Evolutionary conservation across 2,888 invertebrate species (phyloP).

Genomic region (Ornithoptera priamus): DNA sequence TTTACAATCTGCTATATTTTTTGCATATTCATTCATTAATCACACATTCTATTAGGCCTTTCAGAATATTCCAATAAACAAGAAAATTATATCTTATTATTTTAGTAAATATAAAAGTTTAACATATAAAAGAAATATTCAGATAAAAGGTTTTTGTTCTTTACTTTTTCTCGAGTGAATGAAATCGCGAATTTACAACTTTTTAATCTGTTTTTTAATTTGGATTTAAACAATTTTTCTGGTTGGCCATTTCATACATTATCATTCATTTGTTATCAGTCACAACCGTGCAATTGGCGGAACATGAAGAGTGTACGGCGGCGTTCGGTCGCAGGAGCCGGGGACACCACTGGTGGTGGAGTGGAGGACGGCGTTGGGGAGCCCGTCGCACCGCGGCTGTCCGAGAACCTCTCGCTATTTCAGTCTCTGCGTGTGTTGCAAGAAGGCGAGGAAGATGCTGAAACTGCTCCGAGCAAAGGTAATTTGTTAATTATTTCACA

Average conservation of each 20-base stretch:
- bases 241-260: slow-evolving; percentile 11
- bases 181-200: too few species aligned
- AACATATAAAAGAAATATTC: not conserved
- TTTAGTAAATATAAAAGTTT: not conserved
- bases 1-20: not conserved
- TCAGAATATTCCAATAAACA: slow-evolving; percentile 12
- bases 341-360: slow-evolving; percentile 23
- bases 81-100: not conserved
- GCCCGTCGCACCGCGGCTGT: slow-evolving; percentile 76
- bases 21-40: not conserved
- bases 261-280: slow-evolving; percentile 77
- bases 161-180: not conserved
- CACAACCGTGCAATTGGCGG: slow-evolving; percentile 95
- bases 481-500: slow-evolving; percentile 15
- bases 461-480: slow-evolving; percentile 55
- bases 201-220: too few species aligned
- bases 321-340: slow-evolving; percentile 79
- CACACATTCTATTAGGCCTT: slow-evolving; percentile 2
- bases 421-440: slow-evolving; percentile 93
- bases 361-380: slow-evolving; percentile 59
- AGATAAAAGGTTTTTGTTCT: not conserved
- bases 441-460: slow-evolving; percentile 88
- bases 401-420: slow-evolving; percentile 94
- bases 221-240: not conserved
- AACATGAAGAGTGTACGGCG: slow-evolving; percentile 90